phyloP scores from a whole-genome alignment of 2,113 vertebrate species.

The Camelus bactrianus region DNA sequence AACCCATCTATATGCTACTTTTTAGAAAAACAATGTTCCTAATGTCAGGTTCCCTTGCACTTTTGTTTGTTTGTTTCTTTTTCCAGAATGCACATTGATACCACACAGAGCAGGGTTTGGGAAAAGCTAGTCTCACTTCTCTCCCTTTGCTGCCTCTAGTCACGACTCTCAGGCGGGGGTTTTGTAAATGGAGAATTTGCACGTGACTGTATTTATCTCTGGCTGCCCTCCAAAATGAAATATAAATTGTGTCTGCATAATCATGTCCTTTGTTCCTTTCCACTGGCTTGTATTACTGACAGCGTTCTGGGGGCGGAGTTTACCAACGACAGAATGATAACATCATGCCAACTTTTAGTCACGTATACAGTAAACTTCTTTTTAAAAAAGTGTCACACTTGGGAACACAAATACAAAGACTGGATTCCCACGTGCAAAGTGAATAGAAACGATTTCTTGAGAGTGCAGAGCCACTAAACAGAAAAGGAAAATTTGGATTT shows the following conservation, averaged over 20 bases:
- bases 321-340: conserved; percentile 42
- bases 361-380: background rate
- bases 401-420: conserved; percentile 37
- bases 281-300: background rate
- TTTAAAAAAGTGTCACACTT: background rate
- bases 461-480: background rate
- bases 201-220: background rate
- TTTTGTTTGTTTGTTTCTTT: conserved; percentile 4
- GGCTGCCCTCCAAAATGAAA: conserved; percentile 48
- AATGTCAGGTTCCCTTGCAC: background rate
- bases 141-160: background rate
- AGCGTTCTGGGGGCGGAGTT: background rate
- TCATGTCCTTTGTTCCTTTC: conserved; percentile 55
- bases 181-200: background rate
- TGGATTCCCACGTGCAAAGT: background rate
- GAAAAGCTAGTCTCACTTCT: background rate
- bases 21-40: background rate
- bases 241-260: conserved; percentile 21
- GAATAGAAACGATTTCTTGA: background rate
- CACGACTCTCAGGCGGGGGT: background rate
- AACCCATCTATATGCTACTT: background rate
- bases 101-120: background rate
- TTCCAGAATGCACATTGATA: background rate
- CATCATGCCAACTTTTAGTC: conserved; percentile 17
- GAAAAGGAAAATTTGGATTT: background rate